phyloP scores from a whole-genome alignment of 2,888 invertebrate genomes.

The Brassicogethes aeneus region DNA sequence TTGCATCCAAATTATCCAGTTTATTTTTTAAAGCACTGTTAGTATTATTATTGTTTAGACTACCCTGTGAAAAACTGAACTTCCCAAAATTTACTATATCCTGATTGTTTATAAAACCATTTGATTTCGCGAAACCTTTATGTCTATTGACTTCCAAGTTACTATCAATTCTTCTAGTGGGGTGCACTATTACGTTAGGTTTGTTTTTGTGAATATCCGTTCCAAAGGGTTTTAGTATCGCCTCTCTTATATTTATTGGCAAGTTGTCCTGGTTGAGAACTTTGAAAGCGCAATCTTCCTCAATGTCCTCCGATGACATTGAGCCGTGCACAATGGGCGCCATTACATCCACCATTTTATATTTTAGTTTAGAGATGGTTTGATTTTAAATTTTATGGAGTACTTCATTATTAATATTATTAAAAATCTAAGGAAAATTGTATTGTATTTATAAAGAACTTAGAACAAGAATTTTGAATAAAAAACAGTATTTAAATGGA shows the following conservation, averaged over 20 bases:
- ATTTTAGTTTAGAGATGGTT: background rate
- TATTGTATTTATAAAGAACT: too few relatives aligned
- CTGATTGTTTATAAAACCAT: constrained; percentile 32
- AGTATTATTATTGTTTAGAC: constrained; percentile 35
- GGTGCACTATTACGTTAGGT: constrained; percentile 49
- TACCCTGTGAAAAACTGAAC: constrained; percentile 42
- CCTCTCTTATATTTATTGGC: constrained; percentile 33
- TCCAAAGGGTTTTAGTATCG: constrained; percentile 37
- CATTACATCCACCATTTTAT: constrained; percentile 8
- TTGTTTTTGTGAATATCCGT: constrained; percentile 34
- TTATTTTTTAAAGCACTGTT: constrained; percentile 30
- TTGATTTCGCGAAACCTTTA: constrained; percentile 35
- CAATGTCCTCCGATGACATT: constrained; percentile 22
- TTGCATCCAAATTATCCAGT: constrained; percentile 38
- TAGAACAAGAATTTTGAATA: too few relatives aligned
- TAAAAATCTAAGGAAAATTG: background rate
- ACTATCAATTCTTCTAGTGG: constrained; percentile 39
- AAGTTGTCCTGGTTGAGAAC: constrained; percentile 39
- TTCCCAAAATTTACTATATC: constrained; percentile 26
- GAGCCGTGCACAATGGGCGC: constrained; percentile 28
- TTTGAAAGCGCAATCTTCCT: constrained; percentile 38
- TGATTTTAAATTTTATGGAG: background rate
- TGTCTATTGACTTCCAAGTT: constrained; percentile 32
- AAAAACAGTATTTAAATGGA: too few relatives aligned
- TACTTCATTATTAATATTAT: background rate